Percentiles rank a stretch among this genome's conserved stretches.
phyloP scores from a whole-genome alignment of 2,888 invertebrate genomes.

The Meloe dianella region DNA sequence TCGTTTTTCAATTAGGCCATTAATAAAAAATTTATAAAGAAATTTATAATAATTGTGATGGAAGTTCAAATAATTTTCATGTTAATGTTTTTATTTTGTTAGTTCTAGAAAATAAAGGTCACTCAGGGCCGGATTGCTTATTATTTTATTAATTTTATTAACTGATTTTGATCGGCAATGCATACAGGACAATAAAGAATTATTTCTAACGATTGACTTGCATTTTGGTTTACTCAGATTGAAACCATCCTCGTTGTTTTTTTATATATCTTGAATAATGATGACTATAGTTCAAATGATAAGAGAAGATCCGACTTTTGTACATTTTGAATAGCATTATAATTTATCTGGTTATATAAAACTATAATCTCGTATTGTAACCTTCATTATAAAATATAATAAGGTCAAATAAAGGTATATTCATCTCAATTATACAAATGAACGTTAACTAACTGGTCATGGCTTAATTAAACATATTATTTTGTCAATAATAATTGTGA shows the following conservation, averaged over 20 bases:
- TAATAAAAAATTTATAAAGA: too few species aligned
- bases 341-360: neutral
- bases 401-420: slow-evolving; percentile 3
- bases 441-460: neutral
- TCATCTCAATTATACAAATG: neutral
- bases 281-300: neutral
- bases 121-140: neutral
- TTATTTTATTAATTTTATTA: too few species aligned
- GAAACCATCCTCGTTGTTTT: neutral
- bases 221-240: neutral
- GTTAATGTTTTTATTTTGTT: neutral
- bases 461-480: neutral
- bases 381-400: neutral
- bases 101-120: neutral
- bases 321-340: neutral
- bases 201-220: too few species aligned
- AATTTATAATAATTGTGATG: too few species aligned
- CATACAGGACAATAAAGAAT: too few species aligned
- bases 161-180: too few species aligned
- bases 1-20: too few species aligned
- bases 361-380: neutral
- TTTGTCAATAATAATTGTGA: neutral
- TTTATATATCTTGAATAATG: neutral
- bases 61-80: neutral
- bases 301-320: neutral